Base-by-base conservation (phyloP, 2,797 vertebrate species). In the Falco columbarius region DNA sequence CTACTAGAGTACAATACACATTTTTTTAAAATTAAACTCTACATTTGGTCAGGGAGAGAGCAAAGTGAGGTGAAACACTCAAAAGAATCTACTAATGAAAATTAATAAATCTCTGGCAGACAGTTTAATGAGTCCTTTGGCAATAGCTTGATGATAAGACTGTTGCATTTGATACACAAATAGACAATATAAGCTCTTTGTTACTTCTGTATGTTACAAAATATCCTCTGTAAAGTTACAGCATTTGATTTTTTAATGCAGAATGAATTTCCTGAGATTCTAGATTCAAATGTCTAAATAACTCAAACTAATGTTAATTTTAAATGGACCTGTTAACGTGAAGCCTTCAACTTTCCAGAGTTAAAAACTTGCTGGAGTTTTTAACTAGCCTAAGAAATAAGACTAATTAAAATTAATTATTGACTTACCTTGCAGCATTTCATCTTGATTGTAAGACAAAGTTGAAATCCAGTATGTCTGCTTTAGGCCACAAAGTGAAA, bases 11-110 rank as follows among this genome's bases (percentile, higher is more conserved):
- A 58, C 13, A 20, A 30, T 40, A 47, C 49, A 81, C 24, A 49
- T 90, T 95, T 93, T 91, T 81, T 12, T 20, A 75, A 93, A 76
- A 47, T 10, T 34, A 83, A 94, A 94, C 56, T n/a, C 22, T 71
- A 12, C 44, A 61, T 81, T 90, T 91, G 17, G 46, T 81, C 71
- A 62, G 17, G 38, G 40, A 94, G 71, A 44, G 59, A 93, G 86
- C 36, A 56, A 92, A 93, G 46, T 86, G 61, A 82, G 61, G 30
- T 72, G 40, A 91, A 95, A 91, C 56, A 56, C 10, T 81, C 58
- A 36, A 52, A 91, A 95, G 24, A 47, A 54, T 32, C 30, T 86
- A 66, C 42, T 90, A 86, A 59, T 56, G 47, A 30, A 87, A 73
- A 84, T 77, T n/a, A 84, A 67, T 56, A 63, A 46, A 73, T 82